Base-by-base conservation (phyloP, 2,113 vertebrate species). In the Sitta europaea region DNA sequence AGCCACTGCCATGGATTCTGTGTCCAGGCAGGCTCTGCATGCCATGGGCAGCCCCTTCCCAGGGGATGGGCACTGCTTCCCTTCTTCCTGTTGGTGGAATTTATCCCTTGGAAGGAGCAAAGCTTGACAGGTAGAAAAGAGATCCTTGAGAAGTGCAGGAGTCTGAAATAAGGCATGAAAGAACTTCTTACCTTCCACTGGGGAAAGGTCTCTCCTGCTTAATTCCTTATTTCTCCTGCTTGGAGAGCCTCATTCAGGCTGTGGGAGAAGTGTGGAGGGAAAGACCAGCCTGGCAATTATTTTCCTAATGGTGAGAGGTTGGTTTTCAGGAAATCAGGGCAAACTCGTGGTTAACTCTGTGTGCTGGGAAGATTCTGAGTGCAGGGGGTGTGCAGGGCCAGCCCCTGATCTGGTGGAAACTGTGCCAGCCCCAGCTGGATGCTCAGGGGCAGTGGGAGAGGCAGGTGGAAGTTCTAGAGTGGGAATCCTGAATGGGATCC, bases 341-440 rank as follows among this genome's bases (percentile, higher is more conserved):
- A 73, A 61, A 51, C 66, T n/a, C 62, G 36, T 54, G 70, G 13
- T 35, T 78, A 48, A 67, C 33, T 84, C 0, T 16, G 38, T 18
- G 51, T 88, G 33, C 57, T 78, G 80, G 35, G 3, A 72, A 68
- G 77, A 12, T 51, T 75, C 57, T 82, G 91, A 78, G 11, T 15
- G 12, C 75, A 51, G 75, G 53, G 45, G 13, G 13, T 5, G 50
- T 14, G 70, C 88, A 47, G 68, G 91, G 57, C 16, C 31, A 57
- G 67, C 10, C 12, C 10, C 29, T 70, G 65, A 3, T 0, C 28
- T 38, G 40, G 1, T 42, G 74, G 59, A 15, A 79, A 8, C 20
- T 67, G 35, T 31, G 65, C 0, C 21, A 51, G 8, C 50, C 23
- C 1, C 54, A 21, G 0, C 0, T 57, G 78, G 79, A 3, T 25